A percentile compares a stretch with the other conserved stretches of the same genome.
phyloP scores from a whole-genome alignment of 2,113 vertebrate genomes.

The Carassius carassius region DNA sequence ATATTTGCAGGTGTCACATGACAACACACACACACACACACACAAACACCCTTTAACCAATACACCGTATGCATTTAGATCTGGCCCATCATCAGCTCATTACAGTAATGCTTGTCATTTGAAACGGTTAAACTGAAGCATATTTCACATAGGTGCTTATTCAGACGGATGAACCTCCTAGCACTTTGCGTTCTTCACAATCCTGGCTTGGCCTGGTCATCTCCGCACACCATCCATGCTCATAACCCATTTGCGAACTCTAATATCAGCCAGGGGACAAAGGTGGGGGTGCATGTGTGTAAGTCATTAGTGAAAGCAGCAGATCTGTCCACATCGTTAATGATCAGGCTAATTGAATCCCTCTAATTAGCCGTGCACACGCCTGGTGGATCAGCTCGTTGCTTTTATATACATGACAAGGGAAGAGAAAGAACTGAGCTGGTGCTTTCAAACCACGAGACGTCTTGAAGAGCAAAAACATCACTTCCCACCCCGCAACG shows the following conservation, averaged over 20 bases:
- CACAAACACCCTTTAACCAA: neutral
- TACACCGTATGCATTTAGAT: neutral
- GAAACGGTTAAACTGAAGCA: slow-evolving; percentile 43
- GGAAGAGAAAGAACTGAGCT: slow-evolving; percentile 64
- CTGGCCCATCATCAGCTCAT: slow-evolving; percentile 27
- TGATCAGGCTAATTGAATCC: slow-evolving; percentile 73
- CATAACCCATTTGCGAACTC: slow-evolving; percentile 23
- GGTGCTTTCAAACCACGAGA: slow-evolving; percentile 67
- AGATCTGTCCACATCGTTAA: slow-evolving; percentile 75
- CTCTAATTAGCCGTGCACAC: slow-evolving; percentile 73
- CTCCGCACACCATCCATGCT: slow-evolving; percentile 54
- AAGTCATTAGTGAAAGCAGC: slow-evolving; percentile 67
- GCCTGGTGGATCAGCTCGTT: slow-evolving; percentile 63
- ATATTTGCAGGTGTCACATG: neutral
- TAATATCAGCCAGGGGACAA: slow-evolving; percentile 49
- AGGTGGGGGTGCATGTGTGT: neutral
- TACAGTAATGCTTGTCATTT: slow-evolving; percentile 26
- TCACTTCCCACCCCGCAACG: slow-evolving; percentile 20
- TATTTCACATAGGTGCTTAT: slow-evolving; percentile 3
- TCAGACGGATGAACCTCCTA: slow-evolving; percentile 38
- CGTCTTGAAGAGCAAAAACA: slow-evolving; percentile 70
- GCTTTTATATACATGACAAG: slow-evolving; percentile 60
- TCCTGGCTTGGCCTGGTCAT: slow-evolving; percentile 47
- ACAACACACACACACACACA: too few species aligned
- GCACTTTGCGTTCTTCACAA: slow-evolving; percentile 31